Evolutionary conservation across 2,113 vertebrate genomes (phyloP), one percentile per base, ranked within the genome.

Genomic region (Siphamia tubifer): DNA sequence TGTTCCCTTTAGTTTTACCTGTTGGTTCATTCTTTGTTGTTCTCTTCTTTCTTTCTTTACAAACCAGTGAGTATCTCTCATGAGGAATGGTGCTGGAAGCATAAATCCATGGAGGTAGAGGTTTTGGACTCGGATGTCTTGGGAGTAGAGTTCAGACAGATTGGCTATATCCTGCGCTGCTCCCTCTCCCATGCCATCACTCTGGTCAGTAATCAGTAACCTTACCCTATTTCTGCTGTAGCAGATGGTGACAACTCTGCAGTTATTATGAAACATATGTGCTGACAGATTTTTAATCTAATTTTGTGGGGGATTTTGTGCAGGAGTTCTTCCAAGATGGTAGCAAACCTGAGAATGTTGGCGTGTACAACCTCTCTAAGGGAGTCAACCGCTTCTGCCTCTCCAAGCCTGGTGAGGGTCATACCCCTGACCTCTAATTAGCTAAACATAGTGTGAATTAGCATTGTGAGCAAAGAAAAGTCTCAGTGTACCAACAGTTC

Each of bases 61-160:
- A 11, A 12, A 1, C 16, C 55, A 99, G 98, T 92, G 43, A 95
- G 95, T 67, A 97, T 99, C 69, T 83, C 92, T 57, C 96, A 96
- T 2, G 98, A 99, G 58, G 97, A 99, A 70, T 99, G 98, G 98
- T 99, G 98, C 87, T 99, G 98, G 98, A 98, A 94, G 65, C 96
- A 98, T 40, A 98, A 98, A 77, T 96, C 95, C 1, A 81, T 97
- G 82, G 98, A 98, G 79, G 70, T 98, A 80, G 98, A 99, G 54
- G 94, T 98, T 35, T 75, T 93, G 84, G 96, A 98, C 21, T 93
- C 94, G 0, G 95, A 96, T 1, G 87, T 95, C 36, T 80, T 91
- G 0, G 94, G 93, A 0, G 68, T 96, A 19, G 98, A 98, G 89
- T 97, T 99, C 75, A 90, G 95, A 77, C 98, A 99, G 87, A 99